phyloP scores from a whole-genome alignment of 2,888 invertebrate species.

The Anaspis maculata region DNA sequence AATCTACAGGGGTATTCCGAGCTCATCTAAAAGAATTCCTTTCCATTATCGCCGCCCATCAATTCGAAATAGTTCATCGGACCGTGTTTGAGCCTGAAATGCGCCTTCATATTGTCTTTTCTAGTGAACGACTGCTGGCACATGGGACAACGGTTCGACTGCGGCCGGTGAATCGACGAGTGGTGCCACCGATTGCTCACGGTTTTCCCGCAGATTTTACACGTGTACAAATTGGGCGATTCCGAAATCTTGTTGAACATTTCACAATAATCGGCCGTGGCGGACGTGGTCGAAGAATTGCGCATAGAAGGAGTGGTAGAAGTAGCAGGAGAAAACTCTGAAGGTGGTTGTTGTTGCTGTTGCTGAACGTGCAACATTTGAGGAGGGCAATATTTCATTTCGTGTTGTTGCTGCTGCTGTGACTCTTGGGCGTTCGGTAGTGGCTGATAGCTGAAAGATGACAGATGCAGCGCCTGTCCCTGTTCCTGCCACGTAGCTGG shows the following conservation, averaged over 20 bases:
- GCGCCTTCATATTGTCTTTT: conserved; percentile 59
- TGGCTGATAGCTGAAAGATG: conserved; percentile 17
- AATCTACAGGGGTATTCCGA: too few species aligned
- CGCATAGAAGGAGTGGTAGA: too few species aligned
- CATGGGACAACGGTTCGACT: conserved; percentile 54
- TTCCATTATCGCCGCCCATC: too few species aligned
- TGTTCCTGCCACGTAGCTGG: conserved; percentile 35
- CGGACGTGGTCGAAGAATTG: too few species aligned
- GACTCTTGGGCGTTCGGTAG: too few species aligned
- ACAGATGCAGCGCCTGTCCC: conserved; percentile 21
- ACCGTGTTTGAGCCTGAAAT: conserved; percentile 55
- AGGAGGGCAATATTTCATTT: conserved; percentile 2
- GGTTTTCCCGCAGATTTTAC: conserved; percentile 56
- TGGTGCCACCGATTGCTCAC: conserved; percentile 62
- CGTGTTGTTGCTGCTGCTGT: conserved; percentile 5
- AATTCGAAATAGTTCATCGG: too few species aligned
- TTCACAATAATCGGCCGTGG: conserved; percentile 31
- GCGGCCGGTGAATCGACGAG: conserved; percentile 56
- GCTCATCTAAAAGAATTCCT: too few species aligned
- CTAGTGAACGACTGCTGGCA: conserved; percentile 56
- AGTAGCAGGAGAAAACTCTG: neutral
- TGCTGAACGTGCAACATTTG: conserved; percentile 5
- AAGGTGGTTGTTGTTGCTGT: conserved; percentile 6
- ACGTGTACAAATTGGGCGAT: conserved; percentile 45
- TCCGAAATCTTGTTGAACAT: conserved; percentile 32